Conservation (phyloP, 2,797 vertebrate genomes). For the Propithecus deckenii region DNA sequence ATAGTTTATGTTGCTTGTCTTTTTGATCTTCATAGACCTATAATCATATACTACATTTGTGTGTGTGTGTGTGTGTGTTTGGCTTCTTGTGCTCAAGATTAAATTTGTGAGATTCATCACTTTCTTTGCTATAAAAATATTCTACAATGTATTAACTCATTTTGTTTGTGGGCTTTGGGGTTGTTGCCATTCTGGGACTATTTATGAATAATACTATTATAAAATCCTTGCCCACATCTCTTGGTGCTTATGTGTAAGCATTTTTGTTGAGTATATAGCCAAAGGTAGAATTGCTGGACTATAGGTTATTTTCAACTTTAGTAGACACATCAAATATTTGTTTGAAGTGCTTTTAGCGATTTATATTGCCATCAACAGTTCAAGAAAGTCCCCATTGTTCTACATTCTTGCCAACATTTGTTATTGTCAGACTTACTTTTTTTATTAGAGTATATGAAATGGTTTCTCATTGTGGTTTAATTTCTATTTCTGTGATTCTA, state of each 20-base stretch:
- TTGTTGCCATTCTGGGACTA: background rate
- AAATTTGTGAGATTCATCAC: background rate
- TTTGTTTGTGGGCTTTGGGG: background rate
- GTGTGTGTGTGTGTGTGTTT: background rate
- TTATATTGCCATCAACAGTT: background rate
- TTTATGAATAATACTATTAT: conserved; percentile 10
- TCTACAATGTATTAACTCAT: background rate
- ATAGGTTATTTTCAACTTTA: background rate
- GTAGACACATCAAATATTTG: background rate
- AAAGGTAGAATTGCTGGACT: background rate
- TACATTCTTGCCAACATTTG: background rate
- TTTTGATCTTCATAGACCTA: background rate
- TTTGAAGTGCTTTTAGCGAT: background rate
- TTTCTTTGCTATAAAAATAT: conserved; percentile 28
- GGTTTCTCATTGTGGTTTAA: background rate
- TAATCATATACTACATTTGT: background rate
- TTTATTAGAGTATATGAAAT: background rate
- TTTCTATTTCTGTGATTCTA: background rate
- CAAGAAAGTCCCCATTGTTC: background rate
- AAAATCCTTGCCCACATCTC: background rate
- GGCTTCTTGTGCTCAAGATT: background rate
- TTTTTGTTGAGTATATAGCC: background rate
- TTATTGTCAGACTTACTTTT: background rate
- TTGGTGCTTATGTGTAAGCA: background rate
- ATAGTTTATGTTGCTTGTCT: background rate